Conservation (phyloP, 2,113 vertebrate genomes). For the Aphelocoma coerulescens region DNA sequence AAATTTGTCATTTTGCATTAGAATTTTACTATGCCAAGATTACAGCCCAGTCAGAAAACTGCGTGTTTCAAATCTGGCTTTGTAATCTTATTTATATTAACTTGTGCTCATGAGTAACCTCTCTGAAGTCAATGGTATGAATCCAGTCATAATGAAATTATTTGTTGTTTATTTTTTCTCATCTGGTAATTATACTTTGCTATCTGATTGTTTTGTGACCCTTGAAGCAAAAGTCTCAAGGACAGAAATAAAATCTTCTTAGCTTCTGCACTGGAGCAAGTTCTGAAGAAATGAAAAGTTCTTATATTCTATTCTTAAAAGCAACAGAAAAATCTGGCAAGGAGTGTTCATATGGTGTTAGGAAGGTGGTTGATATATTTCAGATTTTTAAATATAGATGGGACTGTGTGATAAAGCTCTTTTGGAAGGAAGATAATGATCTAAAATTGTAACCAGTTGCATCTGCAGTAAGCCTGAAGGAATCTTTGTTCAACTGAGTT, state of each 20-base stretch:
- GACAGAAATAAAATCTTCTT: neutral
- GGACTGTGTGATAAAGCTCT: neutral
- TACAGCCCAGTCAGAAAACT: neutral
- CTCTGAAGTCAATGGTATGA: neutral
- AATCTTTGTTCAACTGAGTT: neutral
- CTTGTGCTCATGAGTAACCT: neutral
- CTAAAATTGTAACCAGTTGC: neutral
- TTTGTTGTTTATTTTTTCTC: conserved; percentile 26
- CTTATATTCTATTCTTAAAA: neutral
- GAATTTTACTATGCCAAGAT: neutral
- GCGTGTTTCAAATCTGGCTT: neutral
- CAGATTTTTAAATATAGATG: neutral
- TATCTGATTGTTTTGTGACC: neutral
- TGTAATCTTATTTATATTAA: conserved; percentile 6
- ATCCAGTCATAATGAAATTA: conserved; percentile 16
- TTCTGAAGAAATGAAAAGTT: neutral
- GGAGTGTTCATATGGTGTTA: neutral
- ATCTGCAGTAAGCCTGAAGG: neutral
- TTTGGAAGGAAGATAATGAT: neutral
- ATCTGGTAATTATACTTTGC: conserved; percentile 2
- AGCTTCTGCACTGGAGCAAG: neutral
- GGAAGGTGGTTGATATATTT: neutral
- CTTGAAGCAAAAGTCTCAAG: neutral
- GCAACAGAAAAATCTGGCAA: neutral
- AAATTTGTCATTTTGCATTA: neutral